Base-by-base conservation (phyloP, 2,113 vertebrate species). In the Oophaga pumilio region DNA sequence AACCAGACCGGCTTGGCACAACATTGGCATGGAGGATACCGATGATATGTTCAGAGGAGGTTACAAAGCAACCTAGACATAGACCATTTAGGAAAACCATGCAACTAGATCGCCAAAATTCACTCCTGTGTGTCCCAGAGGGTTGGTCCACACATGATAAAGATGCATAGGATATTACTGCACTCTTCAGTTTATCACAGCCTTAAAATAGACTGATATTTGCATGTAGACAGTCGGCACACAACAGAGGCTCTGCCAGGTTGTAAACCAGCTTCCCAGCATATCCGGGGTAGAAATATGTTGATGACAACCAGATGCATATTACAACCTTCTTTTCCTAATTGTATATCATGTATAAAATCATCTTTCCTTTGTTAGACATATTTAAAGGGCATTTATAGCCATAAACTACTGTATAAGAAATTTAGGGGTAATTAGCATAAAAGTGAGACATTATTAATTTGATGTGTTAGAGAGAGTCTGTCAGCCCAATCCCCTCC, bases 261-360 rank as follows among this genome's bases (percentile, higher is more conserved):
- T 62, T 50, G 79, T 82, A 82, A 82, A 82, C 57, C 53, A 62
- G 56, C 28, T 62, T 81, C 78, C 26, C 59, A 49, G 79, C 64
- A 22, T 64, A 49, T 60, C 18, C 26, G 12, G 10, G 57, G 57
- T 62, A 82, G 33, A 82, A 82, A 64, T 62, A 62, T 60, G 33
- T 43, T 82, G 79, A 82, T 82, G 79, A 82, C 79, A 82, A 82
- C 79, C 79, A 64, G 28, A 59, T 82, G 79, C 33, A 60, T 82
- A n/a, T 22, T 22, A 60, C 26, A 82, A 26, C 26, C 28, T 82
- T 64, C 18, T 82, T 82, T 57, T 49, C 28, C 59, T 82, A 82
- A 64, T 82, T 64, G 57, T 62, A 62, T 62, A 43, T 33, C 43
- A 28, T 62, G 49, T 62, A 43, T 33, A 62, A 28, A 80, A 33